These are phyloP conservation scores for Meliscaeva auricollis DNA, from an alignment of 2,888 invertebrate species.

Conservation along the genomic window DNA sequence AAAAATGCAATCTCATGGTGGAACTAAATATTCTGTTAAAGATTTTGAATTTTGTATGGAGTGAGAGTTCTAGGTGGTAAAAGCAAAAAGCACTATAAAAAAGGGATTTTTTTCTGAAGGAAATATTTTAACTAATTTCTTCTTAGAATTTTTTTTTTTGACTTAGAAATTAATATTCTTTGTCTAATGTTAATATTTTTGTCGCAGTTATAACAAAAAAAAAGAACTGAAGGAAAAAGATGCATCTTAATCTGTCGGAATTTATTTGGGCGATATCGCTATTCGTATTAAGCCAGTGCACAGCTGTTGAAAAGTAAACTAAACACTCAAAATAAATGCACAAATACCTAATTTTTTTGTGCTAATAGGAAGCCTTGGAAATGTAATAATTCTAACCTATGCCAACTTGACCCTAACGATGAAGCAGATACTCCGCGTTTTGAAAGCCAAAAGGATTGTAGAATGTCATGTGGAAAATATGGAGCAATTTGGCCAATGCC, in stretches of 20 bases:
- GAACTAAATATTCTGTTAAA: no score
- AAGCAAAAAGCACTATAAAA: no score
- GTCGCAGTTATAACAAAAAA: no score
- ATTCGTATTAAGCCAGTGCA: constrained; percentile 13
- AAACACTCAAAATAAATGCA: background rate
- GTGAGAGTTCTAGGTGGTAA: no score
- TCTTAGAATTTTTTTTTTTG: no score
- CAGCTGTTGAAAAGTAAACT: constrained; percentile 41
- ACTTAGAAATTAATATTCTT: no score
- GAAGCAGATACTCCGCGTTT: constrained; percentile 67
- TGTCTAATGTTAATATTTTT: background rate
- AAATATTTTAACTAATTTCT: no score
- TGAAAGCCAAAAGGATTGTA: constrained; percentile 87
- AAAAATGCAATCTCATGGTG: no score
- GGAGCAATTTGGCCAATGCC: constrained; percentile 90
- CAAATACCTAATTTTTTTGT: background rate
- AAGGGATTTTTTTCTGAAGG: no score
- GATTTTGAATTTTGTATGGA: no score
- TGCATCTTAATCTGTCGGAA: constrained; percentile 9
- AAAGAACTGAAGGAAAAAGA: background rate
- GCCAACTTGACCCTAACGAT: constrained; percentile 27
- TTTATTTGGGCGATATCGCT: constrained; percentile 15
- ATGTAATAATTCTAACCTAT: constrained; percentile 50
- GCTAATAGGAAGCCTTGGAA: constrained; percentile 54
- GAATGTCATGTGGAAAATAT: constrained; percentile 88